phyloP scores from a whole-genome alignment of 2,888 invertebrate species.

The Apamea anceps region DNA sequence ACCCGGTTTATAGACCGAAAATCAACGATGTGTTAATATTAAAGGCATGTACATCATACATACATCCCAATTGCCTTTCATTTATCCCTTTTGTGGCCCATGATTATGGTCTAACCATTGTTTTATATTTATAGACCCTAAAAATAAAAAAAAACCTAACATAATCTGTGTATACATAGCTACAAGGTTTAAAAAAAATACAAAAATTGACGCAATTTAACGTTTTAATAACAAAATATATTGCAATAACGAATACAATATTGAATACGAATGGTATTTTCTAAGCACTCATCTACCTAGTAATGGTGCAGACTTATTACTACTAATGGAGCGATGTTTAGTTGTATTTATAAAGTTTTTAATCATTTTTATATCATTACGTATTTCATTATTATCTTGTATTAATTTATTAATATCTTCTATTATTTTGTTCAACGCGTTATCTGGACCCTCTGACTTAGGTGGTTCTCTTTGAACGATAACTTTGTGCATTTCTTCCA shows the following conservation, averaged over 20 bases:
- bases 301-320: slow-evolving; percentile 41
- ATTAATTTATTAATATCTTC: slow-evolving; percentile 37
- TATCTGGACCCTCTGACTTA: not conserved
- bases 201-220: not conserved
- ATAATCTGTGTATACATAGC: not conserved
- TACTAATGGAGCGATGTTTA: slow-evolving; percentile 19
- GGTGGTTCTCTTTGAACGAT: slow-evolving; percentile 27
- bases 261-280: too few species aligned
- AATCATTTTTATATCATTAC: slow-evolving; percentile 41
- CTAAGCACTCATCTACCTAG: slow-evolving; percentile 3
- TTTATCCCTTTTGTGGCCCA: too few species aligned
- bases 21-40: too few species aligned
- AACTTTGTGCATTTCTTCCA: slow-evolving; percentile 63
- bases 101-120: too few species aligned
- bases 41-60: too few species aligned
- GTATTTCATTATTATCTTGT: slow-evolving; percentile 39
- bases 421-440: slow-evolving; percentile 21
- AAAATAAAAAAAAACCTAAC: too few species aligned
- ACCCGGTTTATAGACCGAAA: too few species aligned
- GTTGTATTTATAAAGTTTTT: slow-evolving; percentile 33
- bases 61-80: too few species aligned
- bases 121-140: too few species aligned
- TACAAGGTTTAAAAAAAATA: not conserved
- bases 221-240: not conserved
- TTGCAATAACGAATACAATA: not conserved